Base-by-base conservation (phyloP, 2,888 invertebrate species). In the Acrobasis consociella region DNA sequence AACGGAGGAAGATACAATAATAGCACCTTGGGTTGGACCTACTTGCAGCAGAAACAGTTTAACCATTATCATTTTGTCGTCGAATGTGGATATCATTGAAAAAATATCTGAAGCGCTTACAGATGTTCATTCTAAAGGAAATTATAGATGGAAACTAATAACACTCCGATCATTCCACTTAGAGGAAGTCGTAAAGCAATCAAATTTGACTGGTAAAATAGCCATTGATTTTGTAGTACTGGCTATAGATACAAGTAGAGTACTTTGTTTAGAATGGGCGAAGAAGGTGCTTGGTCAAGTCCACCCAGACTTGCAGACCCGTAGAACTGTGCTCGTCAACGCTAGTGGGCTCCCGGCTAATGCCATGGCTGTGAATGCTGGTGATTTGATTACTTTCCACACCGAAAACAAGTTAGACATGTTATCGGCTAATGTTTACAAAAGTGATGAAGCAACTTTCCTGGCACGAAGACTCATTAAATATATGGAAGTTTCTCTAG, bases 1-100 rank as follows among this genome's bases (percentile, higher is more conserved):
- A 22, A 72, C 73, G n/a, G 82, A 86, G 68, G 82, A 87, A 64
- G 78, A 85, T 61, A 64, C 75, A 16, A 66, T 82, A 16, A 77
- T 86, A 50, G 86, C 82, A 1, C 90, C 90, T 0, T 93, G 92
- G 92, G 77, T 90, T 56, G 91, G 91, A 13, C 83, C 86, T 49
- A 79, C 81, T 53, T 85, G 82, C 67, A 82, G 70, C 65, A 87
- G 80, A 75, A 91, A 91, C 58, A 73, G 76, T n/a, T 69, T 92
- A 60, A 81, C 87, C 9, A 75, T 89, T 11, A 80, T 86, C 38
- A 85, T 93, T 13, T 67, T 91, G n/a, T 91, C 91, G 8, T 74
- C 81, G 37, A 88, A 85, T 64, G 75, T 78, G 13, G 82, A 87
- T 68, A 86, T 90, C 9, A 86, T 90, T 60, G 83, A 86, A 69